Evolutionary conservation across 2,113 vertebrate genomes (phyloP).

Genomic region (Puntigrus tetrazona): DNA sequence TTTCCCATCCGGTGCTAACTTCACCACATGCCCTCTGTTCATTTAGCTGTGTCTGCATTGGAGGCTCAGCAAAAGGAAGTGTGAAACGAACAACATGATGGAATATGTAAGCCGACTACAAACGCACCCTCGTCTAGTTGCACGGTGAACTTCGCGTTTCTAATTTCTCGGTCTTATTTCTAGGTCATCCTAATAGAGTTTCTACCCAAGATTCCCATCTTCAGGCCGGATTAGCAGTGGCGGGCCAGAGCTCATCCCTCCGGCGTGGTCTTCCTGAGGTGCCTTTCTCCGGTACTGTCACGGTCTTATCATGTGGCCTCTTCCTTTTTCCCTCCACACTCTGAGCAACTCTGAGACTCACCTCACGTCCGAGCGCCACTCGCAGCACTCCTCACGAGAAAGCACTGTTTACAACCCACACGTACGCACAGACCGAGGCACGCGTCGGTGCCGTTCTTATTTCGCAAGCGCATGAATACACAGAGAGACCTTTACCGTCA

Average conservation of each 20-base stretch:
- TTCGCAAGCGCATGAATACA: not conserved
- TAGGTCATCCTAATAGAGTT: slow-evolving; percentile 99
- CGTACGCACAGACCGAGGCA: not conserved
- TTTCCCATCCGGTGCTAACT: not conserved
- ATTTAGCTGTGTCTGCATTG: slow-evolving; percentile 97
- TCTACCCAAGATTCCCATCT: slow-evolving; percentile 99
- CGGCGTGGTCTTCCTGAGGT: slow-evolving; percentile 84
- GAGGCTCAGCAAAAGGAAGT: slow-evolving; percentile 99
- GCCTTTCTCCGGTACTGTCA: slow-evolving; percentile 79
- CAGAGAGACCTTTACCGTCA: slow-evolving; percentile 21
- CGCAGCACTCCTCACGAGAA: slow-evolving; percentile 58
- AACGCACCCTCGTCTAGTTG: not conserved
- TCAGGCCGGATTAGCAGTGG: slow-evolving; percentile 92
- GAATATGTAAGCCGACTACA: slow-evolving; percentile 89
- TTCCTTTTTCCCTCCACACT: not conserved
- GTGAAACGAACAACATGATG: slow-evolving; percentile 99
- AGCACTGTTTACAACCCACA: slow-evolving; percentile 60
- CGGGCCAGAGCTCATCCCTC: slow-evolving; percentile 71
- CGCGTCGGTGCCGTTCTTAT: not conserved
- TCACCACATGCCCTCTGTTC: not conserved
- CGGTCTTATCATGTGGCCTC: slow-evolving; percentile 18
- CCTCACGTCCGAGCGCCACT: slow-evolving; percentile 55
- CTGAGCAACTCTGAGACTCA: not conserved
- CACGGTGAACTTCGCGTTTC: not conserved
- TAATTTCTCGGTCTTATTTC: slow-evolving; percentile 40